Evolutionary conservation across 1,140 invertebrate genomes (phyloP).

Genomic region (Neocloeon triangulifer): DNA sequence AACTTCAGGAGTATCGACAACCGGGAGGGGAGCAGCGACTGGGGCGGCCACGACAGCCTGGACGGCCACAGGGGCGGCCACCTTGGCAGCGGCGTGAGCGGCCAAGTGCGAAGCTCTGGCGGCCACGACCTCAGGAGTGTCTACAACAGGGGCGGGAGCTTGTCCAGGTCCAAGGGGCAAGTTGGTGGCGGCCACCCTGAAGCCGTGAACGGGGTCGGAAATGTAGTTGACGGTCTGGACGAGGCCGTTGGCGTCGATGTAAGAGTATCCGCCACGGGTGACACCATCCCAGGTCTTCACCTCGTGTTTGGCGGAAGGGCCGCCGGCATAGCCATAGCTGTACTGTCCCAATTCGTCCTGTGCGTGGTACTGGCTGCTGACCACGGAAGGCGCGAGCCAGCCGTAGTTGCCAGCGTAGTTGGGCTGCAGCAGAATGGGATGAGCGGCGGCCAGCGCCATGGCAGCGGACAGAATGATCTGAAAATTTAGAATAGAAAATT

Average conservation of each 20-base stretch:
- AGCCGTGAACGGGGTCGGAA: constrained; percentile 20
- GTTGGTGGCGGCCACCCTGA: constrained; percentile 37
- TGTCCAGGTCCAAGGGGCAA: constrained; percentile 18
- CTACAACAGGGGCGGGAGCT: constrained; percentile 1
- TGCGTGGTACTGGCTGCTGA: constrained; percentile 16
- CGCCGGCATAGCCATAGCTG: constrained; percentile 15
- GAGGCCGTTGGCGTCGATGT: constrained; percentile 22
- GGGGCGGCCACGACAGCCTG: constrained; percentile 10
- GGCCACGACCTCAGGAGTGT: constrained; percentile 9
- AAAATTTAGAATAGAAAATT: no score
- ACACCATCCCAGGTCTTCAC: constrained; percentile 14
- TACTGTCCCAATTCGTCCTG: constrained; percentile 14
- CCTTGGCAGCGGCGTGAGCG: constrained; percentile 6
- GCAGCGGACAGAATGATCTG: no score
- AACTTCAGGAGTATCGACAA: constrained; percentile 13
- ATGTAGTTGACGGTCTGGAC: constrained; percentile 11
- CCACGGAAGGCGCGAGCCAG: constrained; percentile 11
- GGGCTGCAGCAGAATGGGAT: constrained; percentile 7
- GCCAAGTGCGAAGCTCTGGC: constrained; percentile 2
- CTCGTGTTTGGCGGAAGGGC: constrained; percentile 13
- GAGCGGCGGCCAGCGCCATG: constrained; percentile 1
- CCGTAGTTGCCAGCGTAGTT: constrained; percentile 6
- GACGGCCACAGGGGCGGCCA: background rate
- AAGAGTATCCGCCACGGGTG: constrained; percentile 17
- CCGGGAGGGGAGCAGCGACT: constrained; percentile 8